Conservation (phyloP, 2,113 vertebrate genomes). For the Gobiocypris rarus region DNA sequence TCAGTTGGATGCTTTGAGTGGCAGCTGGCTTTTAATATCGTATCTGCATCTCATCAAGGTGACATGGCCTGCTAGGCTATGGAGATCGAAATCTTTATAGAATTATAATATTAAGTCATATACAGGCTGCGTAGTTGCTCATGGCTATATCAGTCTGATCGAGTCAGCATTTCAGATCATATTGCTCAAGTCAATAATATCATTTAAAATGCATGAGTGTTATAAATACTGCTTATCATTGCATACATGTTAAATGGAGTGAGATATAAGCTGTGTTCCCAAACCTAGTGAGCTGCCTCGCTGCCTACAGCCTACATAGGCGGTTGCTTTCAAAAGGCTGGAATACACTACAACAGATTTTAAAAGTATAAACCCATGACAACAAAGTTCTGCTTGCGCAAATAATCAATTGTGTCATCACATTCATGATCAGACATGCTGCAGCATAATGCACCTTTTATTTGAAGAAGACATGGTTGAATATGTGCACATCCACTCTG, state of each 20-base stretch:
- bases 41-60: constrained; percentile 32
- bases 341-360: too few species aligned
- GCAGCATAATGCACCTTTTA: too few species aligned
- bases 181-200: constrained; percentile 52
- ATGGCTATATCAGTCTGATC: constrained; percentile 24
- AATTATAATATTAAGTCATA: constrained; percentile 58
- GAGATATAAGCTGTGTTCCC: constrained; percentile 4
- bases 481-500: too few species aligned
- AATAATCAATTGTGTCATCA: too few species aligned
- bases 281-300: background rate
- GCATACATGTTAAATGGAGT: constrained; percentile 46
- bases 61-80: constrained; percentile 26
- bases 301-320: background rate
- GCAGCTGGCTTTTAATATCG: constrained; percentile 48
- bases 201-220: constrained; percentile 59
- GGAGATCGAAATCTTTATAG: constrained; percentile 46
- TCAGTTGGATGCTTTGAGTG: constrained; percentile 47
- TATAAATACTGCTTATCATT: constrained; percentile 47
- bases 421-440: too few species aligned
- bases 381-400: too few species aligned
- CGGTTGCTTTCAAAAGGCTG: background rate
- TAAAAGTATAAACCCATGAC: too few species aligned
- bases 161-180: constrained; percentile 38
- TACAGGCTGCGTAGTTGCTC: constrained; percentile 3
- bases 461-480: too few species aligned